Percentiles rank a stretch among this genome's conserved stretches.
These are phyloP conservation scores for Pollachius pollachius DNA, from an alignment of 2,113 vertebrate species.

Conservation along the genomic window DNA sequence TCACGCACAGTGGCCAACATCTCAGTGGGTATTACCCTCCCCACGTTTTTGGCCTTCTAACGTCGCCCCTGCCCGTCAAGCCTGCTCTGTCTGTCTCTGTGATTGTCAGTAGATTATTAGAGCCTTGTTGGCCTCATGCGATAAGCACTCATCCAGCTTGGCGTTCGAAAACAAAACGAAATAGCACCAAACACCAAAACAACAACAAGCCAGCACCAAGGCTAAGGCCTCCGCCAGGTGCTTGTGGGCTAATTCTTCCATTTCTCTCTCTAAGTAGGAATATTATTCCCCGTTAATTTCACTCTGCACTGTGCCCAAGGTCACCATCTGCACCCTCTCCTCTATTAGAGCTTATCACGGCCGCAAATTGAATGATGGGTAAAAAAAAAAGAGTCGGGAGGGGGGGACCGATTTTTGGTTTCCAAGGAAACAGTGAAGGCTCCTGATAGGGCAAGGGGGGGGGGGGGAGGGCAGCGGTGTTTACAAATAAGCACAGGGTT, in stretches of 20 bases:
- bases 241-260: conserved; percentile 23
- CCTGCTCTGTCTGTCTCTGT: too few relatives aligned
- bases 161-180: conserved; percentile 14
- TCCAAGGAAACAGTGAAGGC: conserved; percentile 26
- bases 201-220: neutral
- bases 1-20: too few relatives aligned
- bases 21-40: neutral
- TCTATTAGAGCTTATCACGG: conserved; percentile 4
- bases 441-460: neutral
- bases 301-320: conserved; percentile 38
- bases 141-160: too few relatives aligned
- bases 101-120: too few relatives aligned
- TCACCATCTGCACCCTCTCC: conserved; percentile 58
- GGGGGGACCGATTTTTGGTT: conserved; percentile 20
- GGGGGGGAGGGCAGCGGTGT: conserved; percentile 12
- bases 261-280: conserved; percentile 29
- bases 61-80: too few relatives aligned
- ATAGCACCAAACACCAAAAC: conserved; percentile 22
- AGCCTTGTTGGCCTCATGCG: too few relatives aligned
- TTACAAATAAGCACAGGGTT: conserved; percentile 36
- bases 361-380: conserved; percentile 24
- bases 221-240: conserved; percentile 25
- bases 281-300: conserved; percentile 44
- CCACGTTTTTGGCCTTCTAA: neutral
- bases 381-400: neutral